Evolutionary conservation across 2,113 vertebrate genomes (phyloP).

Genomic region (Gasterosteus nipponicus): DNA sequence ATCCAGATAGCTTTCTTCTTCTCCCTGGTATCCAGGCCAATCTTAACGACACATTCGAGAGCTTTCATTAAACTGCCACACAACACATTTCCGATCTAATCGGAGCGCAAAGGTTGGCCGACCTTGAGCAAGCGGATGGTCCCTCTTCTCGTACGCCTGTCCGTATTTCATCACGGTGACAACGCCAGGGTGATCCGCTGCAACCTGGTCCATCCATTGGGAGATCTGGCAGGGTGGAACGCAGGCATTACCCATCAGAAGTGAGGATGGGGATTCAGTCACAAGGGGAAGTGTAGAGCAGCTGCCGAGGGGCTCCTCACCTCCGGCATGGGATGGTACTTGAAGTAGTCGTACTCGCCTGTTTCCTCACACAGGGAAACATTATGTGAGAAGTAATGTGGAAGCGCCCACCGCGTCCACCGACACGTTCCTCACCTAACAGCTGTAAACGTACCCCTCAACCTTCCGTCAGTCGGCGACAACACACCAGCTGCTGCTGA

Average conservation of each 20-base stretch:
- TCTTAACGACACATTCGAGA: constrained; percentile 71
- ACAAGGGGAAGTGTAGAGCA: background rate
- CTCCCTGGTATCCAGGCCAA: constrained; percentile 76
- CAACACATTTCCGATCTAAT: background rate
- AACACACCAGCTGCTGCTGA: no score
- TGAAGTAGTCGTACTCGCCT: constrained; percentile 64
- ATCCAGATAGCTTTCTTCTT: constrained; percentile 90
- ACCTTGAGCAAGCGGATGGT: constrained; percentile 85
- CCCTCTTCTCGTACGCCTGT: constrained; percentile 78
- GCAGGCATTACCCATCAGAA: background rate
- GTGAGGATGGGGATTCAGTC: background rate
- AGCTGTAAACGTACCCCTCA: no score
- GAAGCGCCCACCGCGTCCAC: background rate
- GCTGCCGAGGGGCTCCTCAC: no score
- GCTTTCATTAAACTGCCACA: background rate
- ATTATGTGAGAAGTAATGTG: background rate
- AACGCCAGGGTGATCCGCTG: constrained; percentile 71
- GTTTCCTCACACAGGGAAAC: constrained; percentile 36
- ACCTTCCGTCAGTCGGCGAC: background rate
- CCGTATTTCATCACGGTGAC: constrained; percentile 81
- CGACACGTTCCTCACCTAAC: no score
- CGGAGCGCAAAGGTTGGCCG: background rate
- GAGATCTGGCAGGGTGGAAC: constrained; percentile 79
- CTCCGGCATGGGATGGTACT: constrained; percentile 71
- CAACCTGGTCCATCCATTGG: constrained; percentile 83